These are phyloP conservation scores for Limnephilus auricula DNA, from an alignment of 2,888 invertebrate genomes.

Conservation along the genomic window DNA sequence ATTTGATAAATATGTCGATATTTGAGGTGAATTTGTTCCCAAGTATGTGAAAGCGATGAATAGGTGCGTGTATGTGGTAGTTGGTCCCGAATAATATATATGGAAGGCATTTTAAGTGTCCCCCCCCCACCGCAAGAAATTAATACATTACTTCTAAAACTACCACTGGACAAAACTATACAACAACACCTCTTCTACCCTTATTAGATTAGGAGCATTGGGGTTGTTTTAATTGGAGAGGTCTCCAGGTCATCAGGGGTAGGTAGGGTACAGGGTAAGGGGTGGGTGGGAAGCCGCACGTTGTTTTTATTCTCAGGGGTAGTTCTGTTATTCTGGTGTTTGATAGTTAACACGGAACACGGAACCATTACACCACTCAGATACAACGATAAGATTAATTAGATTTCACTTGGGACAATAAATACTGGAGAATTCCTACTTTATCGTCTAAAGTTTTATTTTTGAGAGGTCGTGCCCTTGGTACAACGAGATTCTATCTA, in stretches of 20 bases:
- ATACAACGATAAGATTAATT: not conserved
- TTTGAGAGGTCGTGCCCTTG: not conserved
- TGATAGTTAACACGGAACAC: slow-evolving; percentile 2
- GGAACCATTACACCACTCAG: not conserved
- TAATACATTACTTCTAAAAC: not conserved
- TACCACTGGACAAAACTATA: not conserved
- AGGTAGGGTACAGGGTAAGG: not conserved
- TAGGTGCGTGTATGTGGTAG: too few species aligned
- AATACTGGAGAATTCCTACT: not conserved
- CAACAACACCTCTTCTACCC: not conserved
- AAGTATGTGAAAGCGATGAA: too few species aligned
- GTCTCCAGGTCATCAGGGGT: not conserved
- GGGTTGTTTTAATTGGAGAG: slow-evolving; percentile 2
- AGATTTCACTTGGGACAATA: not conserved
- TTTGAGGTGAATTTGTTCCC: too few species aligned
- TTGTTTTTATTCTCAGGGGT: not conserved
- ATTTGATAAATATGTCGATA: too few species aligned
- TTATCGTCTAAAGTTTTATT: not conserved
- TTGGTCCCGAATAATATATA: too few species aligned
- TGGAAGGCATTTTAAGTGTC: too few species aligned
- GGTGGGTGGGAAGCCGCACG: not conserved
- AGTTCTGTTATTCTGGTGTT: not conserved
- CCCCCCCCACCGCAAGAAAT: not conserved
- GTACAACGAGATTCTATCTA: too few species aligned
- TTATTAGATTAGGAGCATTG: not conserved